Evolutionary conservation across 2,113 vertebrate genomes (phyloP), one percentile per base, ranked within the genome.

Genomic region (Amphiprion ocellaris): DNA sequence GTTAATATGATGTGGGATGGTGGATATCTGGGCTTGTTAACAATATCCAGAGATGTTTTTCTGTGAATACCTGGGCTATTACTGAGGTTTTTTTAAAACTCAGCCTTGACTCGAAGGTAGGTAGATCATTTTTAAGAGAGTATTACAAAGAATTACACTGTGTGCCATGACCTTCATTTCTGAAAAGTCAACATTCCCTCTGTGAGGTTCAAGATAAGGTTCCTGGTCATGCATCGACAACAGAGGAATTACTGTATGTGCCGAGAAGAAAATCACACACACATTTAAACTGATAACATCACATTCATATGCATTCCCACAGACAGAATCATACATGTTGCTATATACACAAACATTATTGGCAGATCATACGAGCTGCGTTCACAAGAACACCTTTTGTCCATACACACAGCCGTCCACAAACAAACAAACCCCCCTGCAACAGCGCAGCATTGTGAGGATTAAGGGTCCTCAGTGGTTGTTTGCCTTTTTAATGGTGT

Each of bases 401-500:
- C 12, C 10, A 9, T 9, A 54, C 55, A 70, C 54, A 67, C 60
- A 76, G 17, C 30, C 46, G 1, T 55, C 28, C 50, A 58, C 62
- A 81, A 89, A 86, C 79, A 91, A 87, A 91, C 75, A 87, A 82
- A 68, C 26, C 50, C 69, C 30, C 33, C 37, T 69, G 4, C 79
- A 24, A 60, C 81, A 75, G 82, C 64, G n/a, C 81, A 85, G 69
- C 84, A 81, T 73, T 84, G 74, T 37, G 66, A 9, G 74, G 89
- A 92, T 92, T 92, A 90, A 66, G 71, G 77, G 82, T 89, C 87
- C 81, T 87, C 59, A 63, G 82, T 88, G 87, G 80, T 77, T 93
- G 92, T 90, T 86, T 92, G 87, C 87, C 81, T 92, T 93, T 92
- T 86, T 88, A 93, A 92, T 83, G 75, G 86, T 73, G 88, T 90